Percentiles rank a stretch among this genome's conserved stretches.
phyloP scores from a whole-genome alignment of 2,888 invertebrate genomes.

The Idaea straminata region DNA sequence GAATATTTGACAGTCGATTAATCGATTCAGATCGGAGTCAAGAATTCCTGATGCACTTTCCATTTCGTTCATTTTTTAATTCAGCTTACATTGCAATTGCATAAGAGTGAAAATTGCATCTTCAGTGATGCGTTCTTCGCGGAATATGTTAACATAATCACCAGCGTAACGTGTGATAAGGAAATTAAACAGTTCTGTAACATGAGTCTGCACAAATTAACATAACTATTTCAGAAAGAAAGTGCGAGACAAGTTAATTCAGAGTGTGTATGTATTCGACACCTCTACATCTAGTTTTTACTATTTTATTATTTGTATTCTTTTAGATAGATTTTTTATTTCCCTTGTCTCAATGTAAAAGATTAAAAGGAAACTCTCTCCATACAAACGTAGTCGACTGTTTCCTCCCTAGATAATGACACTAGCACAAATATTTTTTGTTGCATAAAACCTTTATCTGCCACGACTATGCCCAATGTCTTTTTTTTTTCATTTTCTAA shows the following conservation, averaged over 20 bases:
- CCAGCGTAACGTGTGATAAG: not conserved
- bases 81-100: slow-evolving; percentile 37
- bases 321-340: no score
- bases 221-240: not conserved
- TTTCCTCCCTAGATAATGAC: no score
- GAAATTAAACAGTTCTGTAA: not conserved
- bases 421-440: no score
- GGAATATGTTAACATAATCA: not conserved
- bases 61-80: slow-evolving; percentile 55
- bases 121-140: not conserved
- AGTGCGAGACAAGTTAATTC: not conserved
- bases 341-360: no score
- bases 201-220: not conserved
- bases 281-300: not conserved
- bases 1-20: slow-evolving; percentile 47
- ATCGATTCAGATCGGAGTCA: slow-evolving; percentile 32
- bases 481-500: no score
- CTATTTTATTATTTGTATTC: no score
- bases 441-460: no score
- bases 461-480: no score
- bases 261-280: not conserved
- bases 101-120: slow-evolving; percentile 16
- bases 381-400: no score
- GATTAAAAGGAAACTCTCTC: no score
- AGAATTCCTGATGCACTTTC: slow-evolving; percentile 58